These are phyloP conservation scores for Brachyptera putata DNA, from an alignment of 2,888 invertebrate species.

Conservation along the genomic window DNA sequence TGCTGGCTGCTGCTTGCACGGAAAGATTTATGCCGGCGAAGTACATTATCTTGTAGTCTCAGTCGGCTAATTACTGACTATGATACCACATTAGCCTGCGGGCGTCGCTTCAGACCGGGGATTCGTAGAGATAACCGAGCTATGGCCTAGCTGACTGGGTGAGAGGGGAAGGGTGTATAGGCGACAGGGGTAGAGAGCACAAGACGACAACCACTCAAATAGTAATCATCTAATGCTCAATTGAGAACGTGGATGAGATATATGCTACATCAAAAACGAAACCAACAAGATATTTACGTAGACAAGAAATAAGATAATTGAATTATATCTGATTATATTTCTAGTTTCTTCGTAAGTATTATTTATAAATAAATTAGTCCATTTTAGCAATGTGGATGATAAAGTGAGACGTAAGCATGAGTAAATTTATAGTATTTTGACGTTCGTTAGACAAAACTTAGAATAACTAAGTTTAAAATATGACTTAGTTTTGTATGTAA, in stretches of 20 bases:
- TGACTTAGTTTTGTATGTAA: no score
- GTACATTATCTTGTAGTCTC: conserved; percentile 55
- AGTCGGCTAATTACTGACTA: conserved; percentile 54
- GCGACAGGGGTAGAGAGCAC: neutral
- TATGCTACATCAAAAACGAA: no score
- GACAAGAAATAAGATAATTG: no score
- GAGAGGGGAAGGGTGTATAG: neutral
- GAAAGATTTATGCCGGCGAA: conserved; percentile 51
- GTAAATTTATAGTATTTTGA: no score
- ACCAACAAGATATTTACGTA: no score
- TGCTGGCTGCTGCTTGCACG: conserved; percentile 25
- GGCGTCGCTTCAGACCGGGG: conserved; percentile 40
- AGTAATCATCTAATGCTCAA: conserved; percentile 2
- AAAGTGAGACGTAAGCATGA: no score
- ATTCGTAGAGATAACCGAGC: conserved; percentile 33
- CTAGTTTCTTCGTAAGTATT: no score
- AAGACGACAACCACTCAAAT: conserved; percentile 20
- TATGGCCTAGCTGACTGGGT: conserved; percentile 10
- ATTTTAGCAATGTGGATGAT: no score
- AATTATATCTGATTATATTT: no score
- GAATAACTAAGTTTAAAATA: no score
- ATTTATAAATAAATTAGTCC: no score
- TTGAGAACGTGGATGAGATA: neutral
- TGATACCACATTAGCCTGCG: conserved; percentile 52
- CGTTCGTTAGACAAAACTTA: no score